phyloP scores from a whole-genome alignment of 2,113 vertebrate species.

The Passer montanus region DNA sequence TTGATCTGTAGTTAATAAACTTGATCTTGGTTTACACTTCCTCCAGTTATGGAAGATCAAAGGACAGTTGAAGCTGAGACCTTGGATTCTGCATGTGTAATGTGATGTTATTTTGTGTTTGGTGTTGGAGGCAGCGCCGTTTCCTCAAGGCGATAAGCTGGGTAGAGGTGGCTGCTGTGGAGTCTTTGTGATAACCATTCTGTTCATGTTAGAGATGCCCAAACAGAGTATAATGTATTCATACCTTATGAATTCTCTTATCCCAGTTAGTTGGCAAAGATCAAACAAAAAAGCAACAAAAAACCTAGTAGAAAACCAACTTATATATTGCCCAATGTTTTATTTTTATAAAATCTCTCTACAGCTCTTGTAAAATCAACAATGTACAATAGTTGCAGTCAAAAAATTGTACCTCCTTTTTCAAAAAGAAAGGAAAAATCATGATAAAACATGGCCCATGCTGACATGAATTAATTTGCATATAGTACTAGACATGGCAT shows the following conservation, averaged over 20 bases:
- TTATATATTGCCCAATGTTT: background rate
- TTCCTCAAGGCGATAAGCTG: background rate
- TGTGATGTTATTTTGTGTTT: background rate
- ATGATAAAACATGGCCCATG: background rate
- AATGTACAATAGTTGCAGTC: background rate
- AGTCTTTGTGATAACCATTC: background rate
- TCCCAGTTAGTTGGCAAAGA: background rate
- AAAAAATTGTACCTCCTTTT: background rate
- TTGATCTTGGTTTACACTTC: conserved; percentile 46
- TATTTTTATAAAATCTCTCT: background rate
- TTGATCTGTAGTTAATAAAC: conserved; percentile 49
- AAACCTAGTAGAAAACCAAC: background rate
- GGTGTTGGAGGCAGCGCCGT: background rate
- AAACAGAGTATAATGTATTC: background rate
- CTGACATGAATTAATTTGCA: background rate
- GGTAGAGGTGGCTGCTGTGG: background rate
- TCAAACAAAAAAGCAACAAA: background rate
- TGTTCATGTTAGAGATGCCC: background rate
- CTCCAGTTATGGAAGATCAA: conserved; percentile 50
- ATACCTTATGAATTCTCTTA: background rate
- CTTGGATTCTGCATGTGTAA: conserved; percentile 22
- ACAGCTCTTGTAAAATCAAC: background rate
- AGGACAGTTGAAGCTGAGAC: background rate
- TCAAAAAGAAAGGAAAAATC: background rate
- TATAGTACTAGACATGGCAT: background rate